phyloP scores from a whole-genome alignment of 2,888 invertebrate species.

The Scaptomyza reducta region DNA sequence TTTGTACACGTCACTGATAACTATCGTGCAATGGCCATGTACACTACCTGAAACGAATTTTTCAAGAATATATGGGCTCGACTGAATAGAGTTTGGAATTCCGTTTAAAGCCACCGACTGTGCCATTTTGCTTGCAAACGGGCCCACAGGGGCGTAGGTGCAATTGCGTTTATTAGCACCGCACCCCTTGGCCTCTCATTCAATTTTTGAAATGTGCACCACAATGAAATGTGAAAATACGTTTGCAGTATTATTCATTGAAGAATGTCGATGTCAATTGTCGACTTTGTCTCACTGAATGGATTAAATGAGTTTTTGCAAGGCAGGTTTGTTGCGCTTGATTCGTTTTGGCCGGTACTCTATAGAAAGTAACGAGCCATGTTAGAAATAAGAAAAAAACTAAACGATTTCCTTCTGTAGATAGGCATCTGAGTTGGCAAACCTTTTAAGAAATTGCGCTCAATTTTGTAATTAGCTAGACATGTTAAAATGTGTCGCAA shows the following conservation, averaged over 20 bases:
- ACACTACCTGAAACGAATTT: conserved; percentile 55
- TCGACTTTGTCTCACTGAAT: conserved; percentile 42
- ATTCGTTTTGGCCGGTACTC: conserved; percentile 51
- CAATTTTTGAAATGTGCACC: conserved; percentile 37
- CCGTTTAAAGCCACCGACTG: conserved; percentile 79
- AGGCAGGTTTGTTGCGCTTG: conserved; percentile 55
- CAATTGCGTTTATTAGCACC: conserved; percentile 82
- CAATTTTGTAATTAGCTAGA: conserved; percentile 55
- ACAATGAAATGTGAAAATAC: conserved; percentile 42
- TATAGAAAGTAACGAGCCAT: background rate
- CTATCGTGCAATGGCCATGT: conserved; percentile 50
- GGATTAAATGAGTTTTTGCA: conserved; percentile 49
- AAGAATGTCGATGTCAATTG: conserved; percentile 58
- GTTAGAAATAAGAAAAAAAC: background rate
- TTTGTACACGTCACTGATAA: conserved; percentile 53
- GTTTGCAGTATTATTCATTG: conserved; percentile 53
- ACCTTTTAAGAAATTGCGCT: conserved; percentile 28
- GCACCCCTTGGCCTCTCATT: conserved; percentile 69
- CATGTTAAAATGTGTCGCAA: conserved; percentile 58
- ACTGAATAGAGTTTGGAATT: conserved; percentile 48
- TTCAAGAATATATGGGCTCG: conserved; percentile 37
- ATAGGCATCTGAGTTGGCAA: conserved; percentile 49
- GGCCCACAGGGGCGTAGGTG: conserved; percentile 73
- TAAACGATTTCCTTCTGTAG: conserved; percentile 17
- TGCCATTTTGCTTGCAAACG: conserved; percentile 39